Conservation (phyloP, 2,888 invertebrate species). For the Micoletzkya japonica region DNA sequence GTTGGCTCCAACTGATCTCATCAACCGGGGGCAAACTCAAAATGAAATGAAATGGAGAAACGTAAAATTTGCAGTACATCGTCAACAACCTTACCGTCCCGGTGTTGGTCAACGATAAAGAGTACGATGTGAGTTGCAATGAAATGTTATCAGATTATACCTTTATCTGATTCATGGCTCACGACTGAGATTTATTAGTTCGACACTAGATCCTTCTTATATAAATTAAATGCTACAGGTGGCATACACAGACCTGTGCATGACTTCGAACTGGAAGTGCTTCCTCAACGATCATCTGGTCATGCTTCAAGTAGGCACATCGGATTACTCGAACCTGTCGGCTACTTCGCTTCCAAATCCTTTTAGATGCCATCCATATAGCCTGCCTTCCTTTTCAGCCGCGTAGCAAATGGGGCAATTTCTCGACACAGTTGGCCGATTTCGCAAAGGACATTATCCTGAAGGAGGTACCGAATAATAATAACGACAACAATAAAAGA, state of each 20-base stretch:
- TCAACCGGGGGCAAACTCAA: neutral
- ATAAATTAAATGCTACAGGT: constrained; percentile 71
- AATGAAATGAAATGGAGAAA: neutral
- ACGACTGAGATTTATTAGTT: too few species aligned
- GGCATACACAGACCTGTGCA: constrained; percentile 82
- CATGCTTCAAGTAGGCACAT: constrained; percentile 65
- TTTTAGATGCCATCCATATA: neutral
- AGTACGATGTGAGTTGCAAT: constrained; percentile 47
- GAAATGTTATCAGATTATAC: too few species aligned
- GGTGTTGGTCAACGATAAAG: constrained; percentile 46
- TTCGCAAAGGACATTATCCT: constrained; percentile 60
- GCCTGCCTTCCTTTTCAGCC: constrained; percentile 14
- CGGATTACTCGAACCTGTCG: too few species aligned
- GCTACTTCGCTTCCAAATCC: neutral
- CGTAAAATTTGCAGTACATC: constrained; percentile 47
- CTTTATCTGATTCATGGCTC: too few species aligned
- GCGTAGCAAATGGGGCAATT: constrained; percentile 51
- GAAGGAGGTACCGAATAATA: constrained; percentile 40
- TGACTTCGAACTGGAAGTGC: constrained; percentile 62
- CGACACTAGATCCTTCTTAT: constrained; percentile 71
- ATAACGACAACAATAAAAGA: neutral
- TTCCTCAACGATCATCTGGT: constrained; percentile 60
- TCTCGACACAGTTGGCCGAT: constrained; percentile 54
- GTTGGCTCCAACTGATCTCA: neutral
- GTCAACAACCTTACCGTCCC: constrained; percentile 59